Evolutionary conservation across 2,113 vertebrate species (phyloP), one percentile per base, ranked within the genome.

Genomic region (Girardinichthys multiradiatus): DNA sequence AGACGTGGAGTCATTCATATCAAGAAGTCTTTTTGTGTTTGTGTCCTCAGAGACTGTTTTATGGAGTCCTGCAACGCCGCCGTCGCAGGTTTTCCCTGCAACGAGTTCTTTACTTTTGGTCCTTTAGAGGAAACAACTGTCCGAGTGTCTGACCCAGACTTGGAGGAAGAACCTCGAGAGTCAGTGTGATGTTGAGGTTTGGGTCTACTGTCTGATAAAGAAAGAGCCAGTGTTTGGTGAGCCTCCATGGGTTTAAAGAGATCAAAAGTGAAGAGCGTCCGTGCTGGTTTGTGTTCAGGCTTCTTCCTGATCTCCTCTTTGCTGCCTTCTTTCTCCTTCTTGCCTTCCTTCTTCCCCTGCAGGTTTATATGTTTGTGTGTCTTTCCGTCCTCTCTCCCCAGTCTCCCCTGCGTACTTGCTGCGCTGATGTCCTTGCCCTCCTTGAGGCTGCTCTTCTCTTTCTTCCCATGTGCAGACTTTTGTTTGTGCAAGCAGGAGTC

Each of bases 21-120:
- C 91, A 96, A 95, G 94, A 96, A 94, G 83, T 96, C 95, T 90
- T 96, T 95, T 74, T 95, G 95, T 91, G 95, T 94, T 91, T 95
- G 94, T 92, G 95, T 93, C 87, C 95, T 95, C 65, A 95, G 77
- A 54, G 91, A 74, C 68, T 89, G 86, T 86, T 92, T 91, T 69
- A 91, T 57, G 0, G 84, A 82, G 83, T 88, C 89, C 76, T 90
- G 90, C 76, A 82, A 89, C 7, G 80, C 94, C 80, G 83, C 91
- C 48, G 91, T 1, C 14, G 90, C 91, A 80, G 91, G 90, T 75
- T 92, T 94, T 39, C 93, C 91, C 84, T 93, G 94, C 33, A 91
- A 79, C 1, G 90, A 90, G 77, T 91, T 90, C 78, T 91, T 93
- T 87, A 95, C 94, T 92, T 95, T 92, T 70, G 93, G 90, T 87